Base-by-base conservation (phyloP, 2,888 invertebrate genomes). In the Cataglyphis rosenhaueri region DNA sequence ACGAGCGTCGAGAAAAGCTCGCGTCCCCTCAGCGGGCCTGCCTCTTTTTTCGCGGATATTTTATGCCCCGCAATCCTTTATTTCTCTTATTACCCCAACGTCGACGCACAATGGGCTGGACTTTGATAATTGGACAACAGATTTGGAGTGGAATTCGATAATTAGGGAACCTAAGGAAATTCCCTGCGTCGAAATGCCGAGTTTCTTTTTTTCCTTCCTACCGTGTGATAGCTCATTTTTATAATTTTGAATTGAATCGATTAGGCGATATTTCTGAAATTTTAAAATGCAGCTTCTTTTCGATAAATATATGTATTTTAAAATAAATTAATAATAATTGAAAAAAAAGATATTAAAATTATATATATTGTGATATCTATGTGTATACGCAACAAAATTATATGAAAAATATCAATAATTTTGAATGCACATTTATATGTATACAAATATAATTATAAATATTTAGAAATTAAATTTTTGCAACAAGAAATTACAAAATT, bases 31-130 rank as follows among this genome's bases (percentile, higher is more conserved):
- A 12, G 52, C n/a, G 55, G 15, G 41, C n/a, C 57, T 68, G 55
- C 12, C 78, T 9, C 71, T 79, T 59, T 79, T 83, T 74, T 84
- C 89, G 84, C 44, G 29, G 44, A 71, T 79, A 79, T 71, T 79
- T 79, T 71, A 79, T 79, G 59, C 71, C n/a, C n/a, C 44, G 35
- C 71, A 71, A 78, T 79, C 78, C 71, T 79, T 79, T 79, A 71
- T 79, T 83, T 87, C 79, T 84, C 83, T 88, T 88, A 89, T 82
- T 84, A 64, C 25, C 21, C 32, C 57, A 25, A 71, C 79, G 62
- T 75, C n/a, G 35, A 65, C 73, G 64, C 84, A 85, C 84, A 83
- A 88, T 84, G 84, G 78, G 74, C 87, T 75, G 73, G 61, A 79
- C 75, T 64, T 64, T 48, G 38, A 62, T 32, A 81, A 83, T 64